A percentile compares a stretch with the other conserved stretches of the same genome.
phyloP scores from a whole-genome alignment of 1,140 invertebrate genomes.

The Cydia pomonella region DNA sequence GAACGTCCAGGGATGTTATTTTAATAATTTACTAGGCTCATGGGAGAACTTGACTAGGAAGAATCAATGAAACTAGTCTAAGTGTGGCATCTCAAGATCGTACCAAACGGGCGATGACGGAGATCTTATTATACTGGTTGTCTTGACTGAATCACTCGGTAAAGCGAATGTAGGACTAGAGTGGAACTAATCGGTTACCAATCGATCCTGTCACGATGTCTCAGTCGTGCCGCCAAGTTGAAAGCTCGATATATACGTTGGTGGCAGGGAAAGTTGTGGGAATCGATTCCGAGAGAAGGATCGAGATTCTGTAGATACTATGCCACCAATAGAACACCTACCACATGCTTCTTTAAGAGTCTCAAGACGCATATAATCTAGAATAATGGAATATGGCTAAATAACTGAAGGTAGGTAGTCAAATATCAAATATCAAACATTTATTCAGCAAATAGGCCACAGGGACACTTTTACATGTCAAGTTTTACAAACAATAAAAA shows the following conservation, averaged over 20 bases:
- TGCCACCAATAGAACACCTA: too few species aligned
- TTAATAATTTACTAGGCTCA: background rate
- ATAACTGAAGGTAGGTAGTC: too few species aligned
- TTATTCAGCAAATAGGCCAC: too few species aligned
- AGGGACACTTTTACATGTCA: too few species aligned
- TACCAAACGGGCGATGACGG: background rate
- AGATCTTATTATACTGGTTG: background rate
- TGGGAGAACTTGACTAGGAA: background rate
- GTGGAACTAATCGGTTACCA: constrained; percentile 30
- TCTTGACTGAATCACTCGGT: background rate
- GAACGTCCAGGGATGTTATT: constrained; percentile 6
- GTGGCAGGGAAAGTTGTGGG: constrained; percentile 29
- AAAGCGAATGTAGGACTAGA: background rate
- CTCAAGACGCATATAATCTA: too few species aligned
- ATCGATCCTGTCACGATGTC: constrained; percentile 31
- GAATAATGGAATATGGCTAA: too few species aligned
- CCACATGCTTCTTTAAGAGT: too few species aligned
- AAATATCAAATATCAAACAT: too few species aligned
- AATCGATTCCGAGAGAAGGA: constrained; percentile 9
- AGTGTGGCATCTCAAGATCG: background rate
- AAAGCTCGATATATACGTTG: constrained; percentile 21
- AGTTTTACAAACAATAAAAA: too few species aligned
- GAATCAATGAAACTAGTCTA: background rate
- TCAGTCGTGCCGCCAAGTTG: constrained; percentile 28
- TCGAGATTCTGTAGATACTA: constrained; percentile 1